phyloP scores from a whole-genome alignment of 2,113 vertebrate species.

The Oceanites oceanicus region DNA sequence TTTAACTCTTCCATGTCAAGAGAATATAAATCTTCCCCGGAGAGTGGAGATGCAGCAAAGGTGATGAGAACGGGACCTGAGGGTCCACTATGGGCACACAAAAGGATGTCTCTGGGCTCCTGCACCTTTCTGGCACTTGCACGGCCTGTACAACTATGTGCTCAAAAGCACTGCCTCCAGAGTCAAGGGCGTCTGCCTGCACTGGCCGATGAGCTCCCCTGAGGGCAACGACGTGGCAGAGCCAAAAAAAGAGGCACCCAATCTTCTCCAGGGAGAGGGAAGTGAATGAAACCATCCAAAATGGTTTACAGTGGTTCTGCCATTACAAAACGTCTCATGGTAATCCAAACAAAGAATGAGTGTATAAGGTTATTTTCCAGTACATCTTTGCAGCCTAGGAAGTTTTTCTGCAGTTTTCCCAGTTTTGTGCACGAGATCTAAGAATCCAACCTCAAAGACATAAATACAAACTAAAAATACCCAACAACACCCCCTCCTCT shows the following conservation, averaged over 20 bases:
- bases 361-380: neutral
- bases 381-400: neutral
- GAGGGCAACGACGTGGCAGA: neutral
- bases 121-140: neutral
- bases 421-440: neutral
- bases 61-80: neutral
- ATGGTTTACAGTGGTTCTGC: accelerated
- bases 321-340: neutral
- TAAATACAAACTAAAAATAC: neutral
- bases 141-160: neutral
- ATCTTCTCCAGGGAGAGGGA: conserved; percentile 18
- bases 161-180: neutral
- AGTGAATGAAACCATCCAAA: conserved; percentile 30
- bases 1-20: conserved; percentile 56
- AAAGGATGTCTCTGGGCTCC: neutral
- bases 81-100: neutral
- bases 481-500: accelerated
- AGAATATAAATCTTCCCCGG: conserved; percentile 38
- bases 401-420: neutral
- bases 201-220: neutral
- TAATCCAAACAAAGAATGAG: neutral
- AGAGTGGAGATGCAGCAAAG: neutral
- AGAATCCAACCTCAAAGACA: neutral
- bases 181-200: neutral
- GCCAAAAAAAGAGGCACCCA: neutral